Evolutionary conservation across 2,797 vertebrate species (phyloP).

Genomic region (Hemibagrus guttatus): DNA sequence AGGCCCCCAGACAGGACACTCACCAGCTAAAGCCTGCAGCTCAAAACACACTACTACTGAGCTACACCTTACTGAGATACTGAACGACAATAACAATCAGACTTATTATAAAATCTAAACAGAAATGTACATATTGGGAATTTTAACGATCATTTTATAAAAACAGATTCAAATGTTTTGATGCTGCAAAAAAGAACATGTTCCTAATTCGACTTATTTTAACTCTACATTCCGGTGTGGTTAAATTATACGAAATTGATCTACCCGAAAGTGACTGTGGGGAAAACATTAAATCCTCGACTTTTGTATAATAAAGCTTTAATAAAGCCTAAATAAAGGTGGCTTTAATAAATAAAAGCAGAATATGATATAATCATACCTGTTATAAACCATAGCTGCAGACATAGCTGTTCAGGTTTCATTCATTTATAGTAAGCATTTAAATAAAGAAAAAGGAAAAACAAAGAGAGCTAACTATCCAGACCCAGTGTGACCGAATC

Average conservation of each 20-base stretch:
- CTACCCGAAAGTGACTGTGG: background rate
- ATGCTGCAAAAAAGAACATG: background rate
- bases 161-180: background rate
- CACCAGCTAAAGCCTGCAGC: slow-evolving; percentile 75
- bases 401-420: background rate
- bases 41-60: slow-evolving; percentile 67
- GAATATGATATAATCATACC: slow-evolving; percentile 1
- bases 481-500: background rate
- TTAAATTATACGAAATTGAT: background rate
- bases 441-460: background rate
- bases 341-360: background rate
- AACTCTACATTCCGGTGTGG: background rate
- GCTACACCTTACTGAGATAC: slow-evolving; percentile 61
- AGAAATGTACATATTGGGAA: background rate
- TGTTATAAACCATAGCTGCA: background rate
- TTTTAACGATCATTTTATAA: background rate
- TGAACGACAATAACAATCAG: background rate
- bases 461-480: background rate
- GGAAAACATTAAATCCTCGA: background rate
- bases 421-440: background rate
- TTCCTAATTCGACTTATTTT: background rate
- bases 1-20: slow-evolving; percentile 75
- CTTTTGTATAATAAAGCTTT: background rate
- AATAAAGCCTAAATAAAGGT: background rate
- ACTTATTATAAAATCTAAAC: background rate